Conservation (phyloP, 2,797 vertebrate species). For the Crocidura indochinensis region DNA sequence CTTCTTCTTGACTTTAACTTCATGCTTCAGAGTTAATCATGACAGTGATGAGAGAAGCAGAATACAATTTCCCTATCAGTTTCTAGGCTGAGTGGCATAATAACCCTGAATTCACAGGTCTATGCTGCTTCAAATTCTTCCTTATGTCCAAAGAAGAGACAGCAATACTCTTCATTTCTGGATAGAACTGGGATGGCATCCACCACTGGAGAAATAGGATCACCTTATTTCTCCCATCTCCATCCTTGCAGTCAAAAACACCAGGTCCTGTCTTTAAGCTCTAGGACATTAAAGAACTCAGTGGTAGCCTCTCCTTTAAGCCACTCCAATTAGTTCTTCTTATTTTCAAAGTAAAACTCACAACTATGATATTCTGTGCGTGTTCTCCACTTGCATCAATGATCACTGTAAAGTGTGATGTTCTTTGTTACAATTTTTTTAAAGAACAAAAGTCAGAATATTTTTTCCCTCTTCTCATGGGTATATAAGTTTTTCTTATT, state of each 20-base stretch:
- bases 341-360: constrained; percentile 22
- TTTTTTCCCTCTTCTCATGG: constrained; percentile 18
- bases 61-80: not conserved
- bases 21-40: not conserved
- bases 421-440: no score
- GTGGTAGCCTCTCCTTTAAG: not conserved
- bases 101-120: not conserved
- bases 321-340: not conserved
- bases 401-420: no score
- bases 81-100: not conserved
- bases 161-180: not conserved
- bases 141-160: not conserved
- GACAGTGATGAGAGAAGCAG: not conserved
- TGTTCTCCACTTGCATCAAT: not conserved
- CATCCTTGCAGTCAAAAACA: not conserved
- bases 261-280: not conserved
- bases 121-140: not conserved
- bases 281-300: constrained; percentile 13
- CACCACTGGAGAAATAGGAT: not conserved
- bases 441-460: not conserved
- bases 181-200: not conserved
- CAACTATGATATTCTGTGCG: not conserved
- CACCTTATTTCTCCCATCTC: not conserved
- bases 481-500: not conserved
- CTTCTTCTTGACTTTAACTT: constrained; percentile 3